Base-by-base conservation (phyloP, 2,113 vertebrate genomes). In the Tychaedon coryphoeus region DNA sequence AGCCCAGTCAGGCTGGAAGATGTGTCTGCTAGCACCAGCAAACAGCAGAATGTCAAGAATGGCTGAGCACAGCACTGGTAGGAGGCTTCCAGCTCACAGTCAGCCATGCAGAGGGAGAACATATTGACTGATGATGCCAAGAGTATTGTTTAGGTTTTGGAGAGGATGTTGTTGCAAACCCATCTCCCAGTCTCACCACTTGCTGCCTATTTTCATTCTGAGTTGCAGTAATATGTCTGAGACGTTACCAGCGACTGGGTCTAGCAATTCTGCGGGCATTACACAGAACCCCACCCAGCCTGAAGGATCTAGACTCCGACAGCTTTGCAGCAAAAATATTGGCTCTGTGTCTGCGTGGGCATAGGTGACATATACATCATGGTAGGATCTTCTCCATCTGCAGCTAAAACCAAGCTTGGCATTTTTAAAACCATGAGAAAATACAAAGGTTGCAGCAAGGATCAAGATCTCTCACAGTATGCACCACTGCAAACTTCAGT, bases 101-200 rank as follows among this genome's bases (percentile, higher is more conserved):
- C 47, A 76, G 50, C 29, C 23, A 1, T 16, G 70, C 79, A 86
- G 53, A 66, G 53, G 79, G 54, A 72, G n/a, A 24, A 51, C 42
- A 62, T 31, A 31, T 31, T 66, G 84, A 65, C 38, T 33, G 62
- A 62, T 40, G 67, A 79, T 95, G 91, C 87, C 92, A 92, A 78
- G 66, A 76, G 38, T 70, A 82, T 78, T 95, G 90, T 95, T 96
- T 96, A 91, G 88, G 64, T 93, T 93, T 84, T 93, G 82, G 78
- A 83, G 92, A 95, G 88, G 92, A 94, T 96, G 93, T 96, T 94
- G 90, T 85, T 92, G 87, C 82, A 69, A 88, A 93, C 29, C 31
- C 0, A 0, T 83, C 54, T 93, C 38, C 54, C 29, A 66, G 74
- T 70, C 90, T 96, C 88, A 93, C 58, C 51, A 20, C 80, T 93